phyloP scores from a whole-genome alignment of 2,797 vertebrate species.

The Trematomus bernacchii region DNA sequence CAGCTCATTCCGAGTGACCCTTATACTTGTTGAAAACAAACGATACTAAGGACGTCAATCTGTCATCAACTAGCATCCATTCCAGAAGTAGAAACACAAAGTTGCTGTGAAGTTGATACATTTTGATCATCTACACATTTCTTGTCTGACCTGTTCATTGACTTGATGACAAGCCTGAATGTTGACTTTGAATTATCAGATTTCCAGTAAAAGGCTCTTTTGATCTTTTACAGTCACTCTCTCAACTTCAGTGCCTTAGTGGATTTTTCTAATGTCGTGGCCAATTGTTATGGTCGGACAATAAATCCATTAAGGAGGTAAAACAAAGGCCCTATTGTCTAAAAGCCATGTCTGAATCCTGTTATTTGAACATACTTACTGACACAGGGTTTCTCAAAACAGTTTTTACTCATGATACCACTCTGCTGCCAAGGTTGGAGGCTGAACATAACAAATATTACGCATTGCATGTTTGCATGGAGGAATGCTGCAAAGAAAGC shows the following conservation, averaged over 20 bases:
- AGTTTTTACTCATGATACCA: constrained; percentile 30
- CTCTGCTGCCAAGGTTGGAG: constrained; percentile 44
- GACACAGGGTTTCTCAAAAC: neutral
- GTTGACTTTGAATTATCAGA: constrained; percentile 25
- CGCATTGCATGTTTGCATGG: constrained; percentile 22
- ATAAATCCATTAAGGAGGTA: constrained; percentile 32
- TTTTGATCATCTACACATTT: constrained; percentile 30
- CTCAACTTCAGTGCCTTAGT: constrained; percentile 16
- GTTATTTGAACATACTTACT: constrained; percentile 28
- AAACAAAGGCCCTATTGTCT: constrained; percentile 48
- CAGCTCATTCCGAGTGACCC: constrained; percentile 20
- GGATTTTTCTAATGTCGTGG: constrained; percentile 36
- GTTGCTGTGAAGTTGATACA: constrained; percentile 26
- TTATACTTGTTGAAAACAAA: constrained; percentile 21
- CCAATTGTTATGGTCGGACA: constrained; percentile 31
- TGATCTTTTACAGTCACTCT: constrained; percentile 18
- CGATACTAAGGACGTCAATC: constrained; percentile 16
- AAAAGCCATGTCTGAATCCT: constrained; percentile 37
- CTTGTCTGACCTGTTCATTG: constrained; percentile 6
- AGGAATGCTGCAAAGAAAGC: constrained; percentile 31
- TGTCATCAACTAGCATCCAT: constrained; percentile 25
- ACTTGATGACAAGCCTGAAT: constrained; percentile 20
- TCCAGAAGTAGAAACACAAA: constrained; percentile 41
- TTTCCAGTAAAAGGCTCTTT: constrained; percentile 29
- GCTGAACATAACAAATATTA: constrained; percentile 47